phyloP scores from a whole-genome alignment of 2,797 vertebrate genomes.

The Rhyacichthys aspro region DNA sequence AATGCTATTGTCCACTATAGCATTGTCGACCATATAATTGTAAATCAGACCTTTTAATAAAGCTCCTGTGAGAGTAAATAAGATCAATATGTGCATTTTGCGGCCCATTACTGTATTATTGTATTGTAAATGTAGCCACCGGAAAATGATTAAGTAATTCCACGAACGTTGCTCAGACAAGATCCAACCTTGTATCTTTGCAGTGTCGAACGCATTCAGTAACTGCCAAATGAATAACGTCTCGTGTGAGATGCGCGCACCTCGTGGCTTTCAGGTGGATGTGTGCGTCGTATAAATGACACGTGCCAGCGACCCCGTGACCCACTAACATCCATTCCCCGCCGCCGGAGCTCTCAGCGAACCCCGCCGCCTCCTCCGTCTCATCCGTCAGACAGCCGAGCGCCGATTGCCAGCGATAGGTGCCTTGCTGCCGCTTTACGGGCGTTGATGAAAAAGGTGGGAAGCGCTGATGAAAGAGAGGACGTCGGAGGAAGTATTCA shows the following conservation, averaged over 20 bases:
- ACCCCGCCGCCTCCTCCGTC: slow-evolving; percentile 63
- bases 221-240: too few species aligned
- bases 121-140: too few species aligned
- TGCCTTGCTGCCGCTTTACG: slow-evolving; percentile 67
- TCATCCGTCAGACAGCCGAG: slow-evolving; percentile 73
- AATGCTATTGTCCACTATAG: too few species aligned
- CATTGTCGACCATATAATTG: too few species aligned
- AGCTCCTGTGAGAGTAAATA: too few species aligned
- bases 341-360: slow-evolving; percentile 59
- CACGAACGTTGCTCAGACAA: too few species aligned
- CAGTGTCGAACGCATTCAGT: too few species aligned
- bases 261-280: slow-evolving; percentile 5
- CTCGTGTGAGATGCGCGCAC: not conserved
- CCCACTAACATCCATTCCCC: slow-evolving; percentile 70
- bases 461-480: slow-evolving; percentile 73
- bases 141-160: too few species aligned
- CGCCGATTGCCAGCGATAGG: slow-evolving; percentile 72
- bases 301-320: slow-evolving; percentile 66
- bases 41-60: too few species aligned
- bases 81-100: too few species aligned
- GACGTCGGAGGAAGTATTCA: slow-evolving; percentile 64
- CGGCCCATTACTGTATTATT: too few species aligned
- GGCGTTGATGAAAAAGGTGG: slow-evolving; percentile 77
- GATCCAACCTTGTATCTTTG: too few species aligned
- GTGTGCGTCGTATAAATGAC: slow-evolving; percentile 60